Base-by-base conservation (phyloP, 2,113 vertebrate species). In the Panthera leo region DNA sequence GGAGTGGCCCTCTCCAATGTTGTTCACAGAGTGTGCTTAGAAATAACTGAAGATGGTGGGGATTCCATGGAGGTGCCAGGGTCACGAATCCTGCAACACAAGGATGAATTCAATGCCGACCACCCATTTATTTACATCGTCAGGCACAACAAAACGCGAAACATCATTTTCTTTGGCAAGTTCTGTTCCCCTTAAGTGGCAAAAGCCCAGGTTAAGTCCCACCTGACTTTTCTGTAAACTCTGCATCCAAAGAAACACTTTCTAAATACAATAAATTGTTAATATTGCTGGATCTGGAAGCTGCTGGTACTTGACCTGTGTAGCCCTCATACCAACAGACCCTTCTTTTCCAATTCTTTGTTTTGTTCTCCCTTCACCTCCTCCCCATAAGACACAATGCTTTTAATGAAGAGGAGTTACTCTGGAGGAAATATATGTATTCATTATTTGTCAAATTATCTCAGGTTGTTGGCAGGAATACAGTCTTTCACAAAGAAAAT, bases 71-170 rank as follows among this genome's bases (percentile, higher is more conserved):
- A 99, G 70, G 99, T 99, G 48, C 99, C 99, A 29, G 99, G 98
- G 25, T 99, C 99, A 19, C 98, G 99, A 67, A 99, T 99, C 97
- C 97, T 99, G 65, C 99, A 99, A n/a, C 98, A 99, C 96, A 99
- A 99, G 97, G 99, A 99, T 95, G 99, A 99, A 92, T 99, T 99
- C 95, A 98, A 98, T 80, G 99, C 98, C 0, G 97, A 99, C 93
- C 99, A 99, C 61, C 99, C 99, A 0, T 99, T 99, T 67, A 91
- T 99, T 88, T 99, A 99, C 90, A 87, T 99, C 78, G 96, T 99
- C 85, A 99, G 98, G 87, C 99, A 99, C 97, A 99, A 98, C 98
- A 99, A 99, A 98, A 99, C 99, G 29, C 98, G 99, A 61, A 98
- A 98, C 0, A 98, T 99, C 85, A 89, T 99, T 97, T 98, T 99